Evolutionary conservation across 53 echinoderm and acorn worm species (phyloP), one percentile per base, ranked within the genome.

Genomic region (Pentamera pediparva): DNA sequence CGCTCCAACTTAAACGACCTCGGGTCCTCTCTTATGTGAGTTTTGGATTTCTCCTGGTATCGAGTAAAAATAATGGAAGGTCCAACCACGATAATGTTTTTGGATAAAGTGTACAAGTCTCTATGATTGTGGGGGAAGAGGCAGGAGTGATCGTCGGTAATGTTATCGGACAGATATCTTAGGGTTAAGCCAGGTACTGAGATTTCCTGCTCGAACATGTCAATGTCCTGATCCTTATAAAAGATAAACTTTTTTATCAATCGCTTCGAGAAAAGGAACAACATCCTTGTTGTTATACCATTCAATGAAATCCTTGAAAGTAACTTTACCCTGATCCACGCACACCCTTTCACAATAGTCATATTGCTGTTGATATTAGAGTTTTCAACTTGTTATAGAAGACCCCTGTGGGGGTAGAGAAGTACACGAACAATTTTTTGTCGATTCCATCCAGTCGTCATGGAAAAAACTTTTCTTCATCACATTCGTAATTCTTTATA

Each of bases 251-350:
- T 89, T 52, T 89, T 89, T n/a, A 0, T 79, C 75, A 0, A 89
- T 20, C 0, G 84, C 84, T 21, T 74, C 73, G 24, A 89, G 19
- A 18, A 86, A 82, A 5, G 77, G 87, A 4, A 21, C 25, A 7
- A 86, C 78, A 52, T 86, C 78, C 2, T 49, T 59, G 28, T 86
- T 86, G 36, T 81, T 86, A 41, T 86, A 86, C 81, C 86, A 86
- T 4, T 52, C 20, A 0, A 86, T 41, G 32, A 65, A 77, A 58
- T 86, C 86, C 27, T 49, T 17, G 2, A 86, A n/a, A 2, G 81
- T 75, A 10, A 60, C 37, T 9, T 39, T 53, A 13, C 62, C 32
- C 8, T 71, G 76, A 19, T 35, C 37, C 21, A 17, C 21, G 18
- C 37, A 62, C 15, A 37, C 59, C n/a, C n/a, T n/a, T n/a, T n/a